phyloP scores from a whole-genome alignment of 2,888 invertebrate species.

The Dioctria linearis region DNA sequence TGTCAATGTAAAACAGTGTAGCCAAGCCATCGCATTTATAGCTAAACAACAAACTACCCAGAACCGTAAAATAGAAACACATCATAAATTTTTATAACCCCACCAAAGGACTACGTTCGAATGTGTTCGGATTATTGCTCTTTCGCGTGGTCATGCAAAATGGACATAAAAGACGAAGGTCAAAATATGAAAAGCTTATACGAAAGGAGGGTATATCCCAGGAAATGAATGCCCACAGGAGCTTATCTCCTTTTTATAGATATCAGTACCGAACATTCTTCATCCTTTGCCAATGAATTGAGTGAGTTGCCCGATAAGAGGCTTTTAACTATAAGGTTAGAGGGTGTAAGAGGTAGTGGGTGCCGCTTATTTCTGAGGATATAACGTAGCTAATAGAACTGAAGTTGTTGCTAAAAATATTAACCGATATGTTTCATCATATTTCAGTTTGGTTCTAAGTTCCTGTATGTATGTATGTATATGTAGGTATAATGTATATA shows the following conservation, averaged over 20 bases:
- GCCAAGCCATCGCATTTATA: conserved; percentile 19
- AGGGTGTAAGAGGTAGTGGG: no score
- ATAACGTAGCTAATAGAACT: no score
- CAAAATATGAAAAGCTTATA: conserved; percentile 48
- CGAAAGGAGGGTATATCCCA: conserved; percentile 15
- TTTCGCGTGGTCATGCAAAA: conserved; percentile 58
- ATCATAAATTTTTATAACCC: conserved; percentile 57
- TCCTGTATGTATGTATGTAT: no score
- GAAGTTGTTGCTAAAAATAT: no score
- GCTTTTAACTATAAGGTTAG: background rate
- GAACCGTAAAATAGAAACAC: conserved; percentile 56
- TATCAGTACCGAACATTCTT: conserved; percentile 14
- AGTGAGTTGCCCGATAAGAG: conserved; percentile 22
- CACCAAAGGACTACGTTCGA: conserved; percentile 56
- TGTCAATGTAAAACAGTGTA: conserved; percentile 48
- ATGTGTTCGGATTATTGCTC: conserved; percentile 56
- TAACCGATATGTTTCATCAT: no score
- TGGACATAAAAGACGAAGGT: conserved; percentile 55
- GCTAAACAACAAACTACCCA: conserved; percentile 36
- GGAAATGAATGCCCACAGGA: conserved; percentile 41
- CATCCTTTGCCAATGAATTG: conserved; percentile 33
- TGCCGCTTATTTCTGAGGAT: no score
- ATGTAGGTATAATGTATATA: no score
- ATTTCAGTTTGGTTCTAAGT: no score
- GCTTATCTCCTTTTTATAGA: conserved; percentile 42